A percentile compares a stretch with the other conserved stretches of the same genome.
Evolutionary conservation across 2,888 invertebrate genomes (phyloP).

Genomic region (Sesia bembeciformis): DNA sequence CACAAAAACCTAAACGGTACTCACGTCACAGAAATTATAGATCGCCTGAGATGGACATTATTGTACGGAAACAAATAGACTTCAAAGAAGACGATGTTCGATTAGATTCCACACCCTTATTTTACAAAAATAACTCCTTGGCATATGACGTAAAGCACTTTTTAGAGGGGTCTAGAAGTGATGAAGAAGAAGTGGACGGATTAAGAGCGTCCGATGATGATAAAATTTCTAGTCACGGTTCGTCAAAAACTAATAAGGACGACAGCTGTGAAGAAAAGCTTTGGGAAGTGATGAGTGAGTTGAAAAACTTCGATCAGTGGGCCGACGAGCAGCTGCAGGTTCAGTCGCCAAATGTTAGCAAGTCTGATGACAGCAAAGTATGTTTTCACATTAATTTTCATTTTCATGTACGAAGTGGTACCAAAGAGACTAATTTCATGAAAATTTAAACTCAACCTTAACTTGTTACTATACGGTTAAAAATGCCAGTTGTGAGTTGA

Average conservation of each 20-base stretch:
- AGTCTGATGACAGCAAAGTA: constrained; percentile 59
- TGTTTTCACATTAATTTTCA: constrained; percentile 4
- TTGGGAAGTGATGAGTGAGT: constrained; percentile 58
- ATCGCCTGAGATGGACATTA: constrained; percentile 35
- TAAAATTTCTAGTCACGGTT: constrained; percentile 33
- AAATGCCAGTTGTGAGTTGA: too few relatives aligned
- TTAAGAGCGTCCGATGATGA: constrained; percentile 23
- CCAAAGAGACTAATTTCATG: too few relatives aligned
- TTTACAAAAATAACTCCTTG: constrained; percentile 50
- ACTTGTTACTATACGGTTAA: too few relatives aligned
- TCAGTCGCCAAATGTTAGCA: constrained; percentile 34
- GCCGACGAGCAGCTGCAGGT: constrained; percentile 53
- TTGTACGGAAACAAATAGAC: constrained; percentile 49
- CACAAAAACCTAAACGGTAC: constrained; percentile 26
- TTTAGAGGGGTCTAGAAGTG: constrained; percentile 27
- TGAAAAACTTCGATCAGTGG: constrained; percentile 58
- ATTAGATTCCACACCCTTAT: constrained; percentile 36
- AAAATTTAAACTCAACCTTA: too few relatives aligned
- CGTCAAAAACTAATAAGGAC: constrained; percentile 22
- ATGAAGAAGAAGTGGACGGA: constrained; percentile 41
- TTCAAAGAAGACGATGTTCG: constrained; percentile 39
- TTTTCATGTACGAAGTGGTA: too few relatives aligned
- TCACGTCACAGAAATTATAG: constrained; percentile 13
- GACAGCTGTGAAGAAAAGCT: constrained; percentile 43
- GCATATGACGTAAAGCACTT: constrained; percentile 42